Percentiles rank a stretch among this genome's conserved stretches.
Conservation (phyloP, 2,797 vertebrate species). For the Melanotaenia trifasciata region DNA sequence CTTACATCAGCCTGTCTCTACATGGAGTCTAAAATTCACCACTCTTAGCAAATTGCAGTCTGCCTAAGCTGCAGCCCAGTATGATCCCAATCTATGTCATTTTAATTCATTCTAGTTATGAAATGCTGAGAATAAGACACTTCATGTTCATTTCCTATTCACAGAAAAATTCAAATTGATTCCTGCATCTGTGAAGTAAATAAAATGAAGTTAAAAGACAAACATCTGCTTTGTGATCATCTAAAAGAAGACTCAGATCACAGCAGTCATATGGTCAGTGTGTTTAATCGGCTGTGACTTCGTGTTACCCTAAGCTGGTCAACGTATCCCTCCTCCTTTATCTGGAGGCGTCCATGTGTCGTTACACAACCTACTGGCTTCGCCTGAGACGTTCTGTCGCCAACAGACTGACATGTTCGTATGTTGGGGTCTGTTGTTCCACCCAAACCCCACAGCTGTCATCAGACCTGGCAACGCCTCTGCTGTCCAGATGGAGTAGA, state of each 20-base stretch:
- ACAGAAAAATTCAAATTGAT: too few relatives aligned
- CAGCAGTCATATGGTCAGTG: conserved; percentile 19
- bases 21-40: too few relatives aligned
- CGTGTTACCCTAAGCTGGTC: conserved; percentile 9
- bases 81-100: too few relatives aligned
- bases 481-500: conserved; percentile 1
- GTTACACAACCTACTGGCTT: background rate
- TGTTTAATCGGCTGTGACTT: conserved; percentile 28
- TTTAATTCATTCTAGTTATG: too few relatives aligned
- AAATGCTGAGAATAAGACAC: too few relatives aligned
- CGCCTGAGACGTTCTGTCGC: background rate
- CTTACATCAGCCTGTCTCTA: too few relatives aligned
- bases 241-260: conserved; percentile 6
- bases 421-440: background rate
- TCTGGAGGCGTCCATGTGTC: background rate
- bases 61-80: too few relatives aligned
- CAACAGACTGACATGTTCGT: background rate
- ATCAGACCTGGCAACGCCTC: background rate
- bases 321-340: background rate
- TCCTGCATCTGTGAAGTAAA: conserved; percentile 25
- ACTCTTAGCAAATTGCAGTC: too few relatives aligned
- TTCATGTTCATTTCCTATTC: too few relatives aligned
- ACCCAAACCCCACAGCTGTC: conserved; percentile 3
- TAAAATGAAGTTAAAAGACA: conserved; percentile 27
- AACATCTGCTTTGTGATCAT: background rate